phyloP scores from a whole-genome alignment of 2,888 invertebrate species.

The Sphinx pinastri region DNA sequence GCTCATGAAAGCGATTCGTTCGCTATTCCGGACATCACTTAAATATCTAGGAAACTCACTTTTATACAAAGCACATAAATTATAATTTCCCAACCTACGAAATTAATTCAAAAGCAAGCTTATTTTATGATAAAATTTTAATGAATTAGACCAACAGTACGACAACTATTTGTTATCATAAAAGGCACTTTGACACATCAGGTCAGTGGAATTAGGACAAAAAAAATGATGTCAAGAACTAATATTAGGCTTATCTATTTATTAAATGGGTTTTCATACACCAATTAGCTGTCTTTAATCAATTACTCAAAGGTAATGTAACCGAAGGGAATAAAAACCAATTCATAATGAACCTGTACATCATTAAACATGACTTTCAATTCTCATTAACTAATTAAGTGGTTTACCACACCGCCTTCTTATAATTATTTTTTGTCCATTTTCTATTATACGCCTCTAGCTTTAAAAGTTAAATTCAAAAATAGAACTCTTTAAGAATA shows the following conservation, averaged over 20 bases:
- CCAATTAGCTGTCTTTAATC: neutral
- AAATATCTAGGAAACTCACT: too few relatives aligned
- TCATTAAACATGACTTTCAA: neutral
- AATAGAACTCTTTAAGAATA: too few relatives aligned
- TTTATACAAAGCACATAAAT: too few relatives aligned
- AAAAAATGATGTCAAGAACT: neutral
- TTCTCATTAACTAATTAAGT: slow-evolving; percentile 23
- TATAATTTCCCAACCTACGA: too few relatives aligned
- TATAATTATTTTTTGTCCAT: slow-evolving; percentile 2
- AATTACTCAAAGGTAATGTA: slow-evolving; percentile 14
- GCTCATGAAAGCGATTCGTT: too few relatives aligned
- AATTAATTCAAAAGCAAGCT: too few relatives aligned
- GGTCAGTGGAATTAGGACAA: too few relatives aligned
- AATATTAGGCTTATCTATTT: neutral
- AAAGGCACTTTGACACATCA: too few relatives aligned
- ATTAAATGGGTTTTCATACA: slow-evolving; percentile 3
- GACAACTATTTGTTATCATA: too few relatives aligned
- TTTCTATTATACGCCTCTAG: neutral
- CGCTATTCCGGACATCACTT: too few relatives aligned
- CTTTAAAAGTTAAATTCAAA: neutral
- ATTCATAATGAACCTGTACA: neutral
- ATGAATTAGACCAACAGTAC: too few relatives aligned
- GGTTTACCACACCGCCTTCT: neutral
- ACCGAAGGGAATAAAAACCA: neutral
- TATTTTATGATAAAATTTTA: too few relatives aligned